Evolutionary conservation across 2,888 invertebrate genomes (phyloP), one percentile per base, ranked within the genome.

Genomic region (Mythimna loreyi): DNA sequence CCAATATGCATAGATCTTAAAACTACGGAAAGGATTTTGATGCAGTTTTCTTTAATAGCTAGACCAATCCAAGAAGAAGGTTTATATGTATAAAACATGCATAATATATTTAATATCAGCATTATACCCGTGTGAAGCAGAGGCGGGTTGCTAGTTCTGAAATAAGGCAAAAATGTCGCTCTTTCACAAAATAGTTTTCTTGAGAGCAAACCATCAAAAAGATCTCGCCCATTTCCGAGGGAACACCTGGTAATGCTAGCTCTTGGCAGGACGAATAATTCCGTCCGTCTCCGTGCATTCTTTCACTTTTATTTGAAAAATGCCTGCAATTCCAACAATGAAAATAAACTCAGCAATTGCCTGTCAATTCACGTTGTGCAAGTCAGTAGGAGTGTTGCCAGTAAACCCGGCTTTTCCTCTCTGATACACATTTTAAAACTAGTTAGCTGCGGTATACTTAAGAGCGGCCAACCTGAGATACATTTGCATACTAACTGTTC

Each of bases 251-350:
- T 30, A 61, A 28, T 19, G 43, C 43, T 4, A 25, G 30, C 36
- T 62, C 25, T 52, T 52, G 40, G 53, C 30, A 50, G 23, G 45
- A 50, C 23, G 13, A 45, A 43, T 56, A 19, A n/a, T 23, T 56
- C 2, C n/a, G 23, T n/a, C 16, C 13, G 3, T 13, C n/a, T 16
- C 25, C 1, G 43, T 49, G n/a, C n/a, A n/a, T 5, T 3, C 36
- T 36, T 36, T 45, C 28, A 23, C 25, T 25, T 64, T 50, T 45
- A 74, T 28, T 43, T 56, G 74, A 52, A 45, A 56, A 64, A 73
- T 74, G 21, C 21, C 56, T 50, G 71, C 64, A 56, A 52, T 49
- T 55, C 21, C 43, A 8, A n/a, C 43, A 73, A 1, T 73, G 53
- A 53, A 40, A 61, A 70, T 47, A 47, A 53, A 71, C 28, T 57